A percentile compares a stretch with the other conserved stretches of the same genome.
Conservation (phyloP, 2,888 invertebrate genomes). For the Polyploca ridens region DNA sequence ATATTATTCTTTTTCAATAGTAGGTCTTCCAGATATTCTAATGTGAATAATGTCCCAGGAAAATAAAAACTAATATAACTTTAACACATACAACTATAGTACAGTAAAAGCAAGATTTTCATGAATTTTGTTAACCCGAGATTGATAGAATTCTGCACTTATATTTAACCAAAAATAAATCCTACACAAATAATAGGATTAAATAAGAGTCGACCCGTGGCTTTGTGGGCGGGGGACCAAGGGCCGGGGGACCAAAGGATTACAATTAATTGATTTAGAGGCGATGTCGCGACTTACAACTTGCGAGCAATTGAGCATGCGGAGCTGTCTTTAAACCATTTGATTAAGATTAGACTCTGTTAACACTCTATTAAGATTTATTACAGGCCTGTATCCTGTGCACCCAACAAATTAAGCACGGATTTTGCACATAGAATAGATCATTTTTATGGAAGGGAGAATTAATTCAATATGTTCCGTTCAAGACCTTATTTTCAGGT, state of each 20-base stretch:
- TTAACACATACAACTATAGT: too few species aligned
- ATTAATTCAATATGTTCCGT: too few species aligned
- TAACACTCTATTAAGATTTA: not conserved
- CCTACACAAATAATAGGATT: not conserved
- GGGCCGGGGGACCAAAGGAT: not conserved
- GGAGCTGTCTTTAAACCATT: slow-evolving; percentile 17
- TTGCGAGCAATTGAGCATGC: not conserved
- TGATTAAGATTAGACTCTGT: slow-evolving; percentile 36
- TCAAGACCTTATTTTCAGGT: too few species aligned
- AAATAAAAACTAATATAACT: too few species aligned
- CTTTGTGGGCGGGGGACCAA: not conserved
- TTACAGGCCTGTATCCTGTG: not conserved
- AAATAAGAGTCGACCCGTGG: not conserved
- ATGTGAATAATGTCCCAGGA: too few species aligned
- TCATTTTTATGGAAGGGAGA: too few species aligned
- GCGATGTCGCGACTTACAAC: not conserved
- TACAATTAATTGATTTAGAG: slow-evolving; percentile 3
- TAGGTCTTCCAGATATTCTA: too few species aligned
- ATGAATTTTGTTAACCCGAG: too few species aligned
- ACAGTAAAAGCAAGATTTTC: too few species aligned
- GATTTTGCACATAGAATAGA: not conserved
- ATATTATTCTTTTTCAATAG: too few species aligned
- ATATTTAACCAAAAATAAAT: too few species aligned
- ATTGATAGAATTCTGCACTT: too few species aligned
- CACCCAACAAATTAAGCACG: not conserved